phyloP scores from a whole-genome alignment of 2,888 invertebrate genomes.

The Ophioninae sp. region DNA sequence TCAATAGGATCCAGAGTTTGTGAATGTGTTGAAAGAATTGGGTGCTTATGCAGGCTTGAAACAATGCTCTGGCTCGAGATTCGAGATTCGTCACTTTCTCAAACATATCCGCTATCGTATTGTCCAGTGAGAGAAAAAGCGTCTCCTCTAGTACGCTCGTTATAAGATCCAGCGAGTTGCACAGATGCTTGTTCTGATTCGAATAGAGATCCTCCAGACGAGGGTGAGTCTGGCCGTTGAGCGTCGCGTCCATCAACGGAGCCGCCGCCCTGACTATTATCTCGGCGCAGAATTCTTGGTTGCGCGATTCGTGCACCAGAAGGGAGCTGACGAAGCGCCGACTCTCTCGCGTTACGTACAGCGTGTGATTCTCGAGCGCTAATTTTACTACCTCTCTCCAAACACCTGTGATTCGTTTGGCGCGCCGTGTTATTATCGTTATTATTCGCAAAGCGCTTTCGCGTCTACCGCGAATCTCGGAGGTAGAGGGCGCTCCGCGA shows the following conservation, averaged over 20 bases:
- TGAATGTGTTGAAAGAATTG: conserved; percentile 81
- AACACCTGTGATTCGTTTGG: conserved; percentile 75
- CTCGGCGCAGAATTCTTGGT: conserved; percentile 81
- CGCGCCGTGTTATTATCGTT: background rate
- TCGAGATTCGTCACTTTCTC: conserved; percentile 74
- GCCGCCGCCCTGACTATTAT: conserved; percentile 83
- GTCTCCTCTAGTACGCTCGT: conserved; percentile 76
- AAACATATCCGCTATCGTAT: conserved; percentile 73
- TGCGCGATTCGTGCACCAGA: conserved; percentile 71
- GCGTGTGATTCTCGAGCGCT: conserved; percentile 86
- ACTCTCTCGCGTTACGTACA: conserved; percentile 87
- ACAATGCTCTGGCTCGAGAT: conserved; percentile 74
- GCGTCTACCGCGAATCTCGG: background rate
- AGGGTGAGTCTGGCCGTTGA: conserved; percentile 75
- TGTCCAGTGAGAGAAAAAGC: conserved; percentile 71
- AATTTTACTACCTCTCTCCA: conserved; percentile 86
- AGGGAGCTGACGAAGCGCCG: conserved; percentile 83
- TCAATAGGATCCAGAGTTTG: conserved; percentile 82
- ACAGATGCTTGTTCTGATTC: conserved; percentile 79
- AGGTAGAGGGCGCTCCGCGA: background rate
- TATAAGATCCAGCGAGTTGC: conserved; percentile 75
- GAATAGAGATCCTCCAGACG: conserved; percentile 80
- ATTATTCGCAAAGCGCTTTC: background rate
- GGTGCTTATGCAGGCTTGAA: conserved; percentile 77
- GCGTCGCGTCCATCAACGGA: conserved; percentile 84